Evolutionary conservation across 2,888 invertebrate species (phyloP), one percentile per base, ranked within the genome.

Genomic region (Micropterix aruncella): DNA sequence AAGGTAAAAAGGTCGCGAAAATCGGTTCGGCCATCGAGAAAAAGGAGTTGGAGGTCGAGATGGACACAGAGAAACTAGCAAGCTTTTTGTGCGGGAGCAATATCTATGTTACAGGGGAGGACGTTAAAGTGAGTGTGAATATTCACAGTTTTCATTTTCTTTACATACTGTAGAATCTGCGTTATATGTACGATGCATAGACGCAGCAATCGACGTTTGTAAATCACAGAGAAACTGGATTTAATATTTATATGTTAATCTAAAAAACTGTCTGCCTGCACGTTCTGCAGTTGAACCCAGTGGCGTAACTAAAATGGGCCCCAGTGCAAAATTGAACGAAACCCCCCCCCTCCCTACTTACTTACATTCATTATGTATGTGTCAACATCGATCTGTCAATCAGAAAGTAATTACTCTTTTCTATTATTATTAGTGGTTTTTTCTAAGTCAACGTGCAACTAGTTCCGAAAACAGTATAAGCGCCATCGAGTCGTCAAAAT

Each of bases 1-100:
- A 69, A 47, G 69, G 70, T 18, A 81, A 80, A 54, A 72, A 71
- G 55, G 55, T 63, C 0, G 77, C 76, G 9, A 80, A 80, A 61
- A 53, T 75, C 2, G 76, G 79, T 0, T 70, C 74, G 2, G 55
- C 74, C 7, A 68, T 79, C 55, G 82, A 88, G 57, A 87, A 86
- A 60, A 78, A 74, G 54, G 65, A 76, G 19, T 60, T 91, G 47
- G 85, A 88, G 0, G 92, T 93, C 2, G 94, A 93, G 68, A 86
- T 78, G 0, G 92, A 95, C 64, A 73, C 84, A 0, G 63, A 79
- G 17, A 85, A 79, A 59, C 68, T 96, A 18, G 75, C 84, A 0
- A 79, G 67, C 45, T 82, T 75, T 57, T 82, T 86, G 5, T 94
- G 94, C 55, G 95, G 95, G 2, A 83, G 84, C 45, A 93, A 95